Conservation (phyloP, 2,888 invertebrate species). For the Hydriomena furcata region DNA sequence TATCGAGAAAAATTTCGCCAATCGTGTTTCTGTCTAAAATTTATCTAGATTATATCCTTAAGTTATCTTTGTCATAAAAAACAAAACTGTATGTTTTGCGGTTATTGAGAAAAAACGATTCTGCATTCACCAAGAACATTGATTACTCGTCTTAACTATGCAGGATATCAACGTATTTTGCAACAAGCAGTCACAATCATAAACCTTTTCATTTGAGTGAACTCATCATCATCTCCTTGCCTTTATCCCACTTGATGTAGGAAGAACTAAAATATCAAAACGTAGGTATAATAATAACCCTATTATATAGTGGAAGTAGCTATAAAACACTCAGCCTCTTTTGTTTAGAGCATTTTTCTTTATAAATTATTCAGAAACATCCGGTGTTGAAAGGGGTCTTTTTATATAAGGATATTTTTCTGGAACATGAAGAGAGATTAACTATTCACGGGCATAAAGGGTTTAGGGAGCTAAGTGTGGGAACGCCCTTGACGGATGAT, state of each 20-base stretch:
- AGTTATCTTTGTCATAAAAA: no score
- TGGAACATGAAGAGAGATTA: slow-evolving; percentile 47
- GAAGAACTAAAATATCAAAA: slow-evolving; percentile 29
- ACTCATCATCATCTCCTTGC: background rate
- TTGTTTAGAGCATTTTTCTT: slow-evolving; percentile 56
- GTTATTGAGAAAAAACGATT: no score
- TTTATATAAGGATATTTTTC: slow-evolving; percentile 59
- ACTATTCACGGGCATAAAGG: slow-evolving; percentile 54
- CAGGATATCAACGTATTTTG: no score
- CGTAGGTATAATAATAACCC: slow-evolving; percentile 24
- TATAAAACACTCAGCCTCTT: slow-evolving; percentile 51
- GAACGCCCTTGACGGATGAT: slow-evolving; percentile 48
- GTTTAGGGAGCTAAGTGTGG: slow-evolving; percentile 49
- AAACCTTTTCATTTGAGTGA: no score
- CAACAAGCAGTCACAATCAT: no score
- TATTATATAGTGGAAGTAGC: slow-evolving; percentile 34
- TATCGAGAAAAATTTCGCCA: no score
- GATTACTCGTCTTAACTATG: no score
- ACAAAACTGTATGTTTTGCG: no score
- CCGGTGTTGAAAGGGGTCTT: slow-evolving; percentile 58
- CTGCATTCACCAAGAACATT: no score
- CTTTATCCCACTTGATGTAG: slow-evolving; percentile 2
- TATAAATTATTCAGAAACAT: slow-evolving; percentile 62
- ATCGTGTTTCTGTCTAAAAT: no score
- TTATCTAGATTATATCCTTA: no score